A percentile compares a stretch with the other conserved stretches of the same genome.
These are phyloP conservation scores for Petrocephalus sullivani DNA, from an alignment of 2,797 vertebrate genomes.

Conservation along the genomic window DNA sequence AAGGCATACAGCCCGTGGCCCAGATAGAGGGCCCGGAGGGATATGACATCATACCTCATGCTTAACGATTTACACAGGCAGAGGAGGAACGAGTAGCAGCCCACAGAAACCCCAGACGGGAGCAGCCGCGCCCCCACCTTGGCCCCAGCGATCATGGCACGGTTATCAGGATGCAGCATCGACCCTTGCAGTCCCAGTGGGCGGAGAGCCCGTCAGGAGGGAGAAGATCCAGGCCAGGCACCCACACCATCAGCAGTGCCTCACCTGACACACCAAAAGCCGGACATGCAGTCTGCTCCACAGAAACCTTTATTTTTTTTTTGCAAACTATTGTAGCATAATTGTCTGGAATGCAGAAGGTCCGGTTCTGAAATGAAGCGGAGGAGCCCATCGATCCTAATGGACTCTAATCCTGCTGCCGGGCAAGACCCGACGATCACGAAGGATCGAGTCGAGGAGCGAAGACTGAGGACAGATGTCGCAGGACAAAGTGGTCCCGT, in stretches of 20 bases:
- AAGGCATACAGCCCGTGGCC: conserved; percentile 47
- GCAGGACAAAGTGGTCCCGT: no score
- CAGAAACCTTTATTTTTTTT: background rate
- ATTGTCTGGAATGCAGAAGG: background rate
- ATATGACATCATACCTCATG: conserved; percentile 46
- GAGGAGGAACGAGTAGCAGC: background rate
- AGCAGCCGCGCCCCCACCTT: background rate
- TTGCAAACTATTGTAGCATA: background rate
- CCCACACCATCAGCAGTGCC: background rate
- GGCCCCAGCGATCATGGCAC: background rate
- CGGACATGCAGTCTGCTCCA: background rate
- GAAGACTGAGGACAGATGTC: background rate
- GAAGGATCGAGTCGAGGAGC: background rate
- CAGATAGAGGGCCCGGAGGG: conserved; percentile 51
- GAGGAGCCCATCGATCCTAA: background rate
- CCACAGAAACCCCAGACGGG: background rate
- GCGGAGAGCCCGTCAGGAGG: background rate
- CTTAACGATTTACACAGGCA: background rate
- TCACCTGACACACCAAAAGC: background rate
- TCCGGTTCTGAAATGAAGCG: background rate
- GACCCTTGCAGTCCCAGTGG: background rate
- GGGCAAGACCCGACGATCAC: background rate
- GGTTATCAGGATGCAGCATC: conserved; percentile 7
- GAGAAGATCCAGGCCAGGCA: background rate
- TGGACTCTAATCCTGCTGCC: background rate